phyloP scores from a whole-genome alignment of 2,113 vertebrate species.

The Diadophis punctatus region DNA sequence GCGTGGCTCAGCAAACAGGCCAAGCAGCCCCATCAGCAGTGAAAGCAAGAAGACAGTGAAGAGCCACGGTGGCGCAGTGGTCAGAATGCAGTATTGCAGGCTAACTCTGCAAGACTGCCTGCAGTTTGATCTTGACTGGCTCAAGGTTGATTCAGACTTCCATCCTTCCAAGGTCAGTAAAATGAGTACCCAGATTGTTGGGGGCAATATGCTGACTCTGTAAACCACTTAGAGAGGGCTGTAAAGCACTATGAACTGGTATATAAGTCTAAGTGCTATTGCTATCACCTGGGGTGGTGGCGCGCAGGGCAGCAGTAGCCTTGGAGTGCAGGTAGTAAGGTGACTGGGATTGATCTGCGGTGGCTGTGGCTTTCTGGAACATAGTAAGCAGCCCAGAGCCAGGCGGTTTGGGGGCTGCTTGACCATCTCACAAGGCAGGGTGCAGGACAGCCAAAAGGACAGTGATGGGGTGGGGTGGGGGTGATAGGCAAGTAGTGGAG shows the following conservation, averaged over 20 bases:
- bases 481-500: background rate
- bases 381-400: background rate
- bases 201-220: background rate
- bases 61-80: background rate
- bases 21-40: background rate
- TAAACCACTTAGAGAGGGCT: background rate
- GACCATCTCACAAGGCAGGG: background rate
- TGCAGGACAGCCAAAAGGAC: background rate
- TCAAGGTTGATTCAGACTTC: background rate
- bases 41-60: background rate
- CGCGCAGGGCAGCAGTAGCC: background rate
- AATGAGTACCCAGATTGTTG: background rate
- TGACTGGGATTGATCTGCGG: background rate
- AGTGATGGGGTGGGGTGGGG: background rate
- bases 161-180: background rate
- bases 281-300: background rate
- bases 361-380: background rate
- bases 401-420: background rate
- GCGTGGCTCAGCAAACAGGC: background rate
- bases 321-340: background rate
- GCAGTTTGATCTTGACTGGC: background rate
- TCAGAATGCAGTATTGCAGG: background rate
- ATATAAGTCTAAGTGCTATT: background rate
- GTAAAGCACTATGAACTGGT: background rate
- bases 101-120: background rate